Evolutionary conservation across 2,888 invertebrate genomes (phyloP), one percentile per base, ranked within the genome.

Genomic region (Drosophila colorata): DNA sequence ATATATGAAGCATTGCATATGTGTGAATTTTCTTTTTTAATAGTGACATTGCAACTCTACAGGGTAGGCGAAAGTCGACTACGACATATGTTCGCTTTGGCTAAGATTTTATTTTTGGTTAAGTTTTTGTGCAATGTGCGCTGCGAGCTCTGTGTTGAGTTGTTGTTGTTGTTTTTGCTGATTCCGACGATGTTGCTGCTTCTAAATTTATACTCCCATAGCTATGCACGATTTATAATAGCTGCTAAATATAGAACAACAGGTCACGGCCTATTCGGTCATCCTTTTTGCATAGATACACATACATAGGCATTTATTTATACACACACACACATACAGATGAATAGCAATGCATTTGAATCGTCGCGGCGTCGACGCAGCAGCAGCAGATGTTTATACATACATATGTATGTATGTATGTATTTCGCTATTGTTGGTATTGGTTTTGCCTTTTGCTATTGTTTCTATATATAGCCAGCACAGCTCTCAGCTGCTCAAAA

Each of bases 181-280:
- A 63, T 68, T 65, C 60, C 64, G 59, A 46, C 64, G 38, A 60
- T 80, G 70, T 66, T 88, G 80, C 71, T 89, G 84, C 78, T 89
- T 81, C 87, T 87, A 87, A 86, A 82, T 82, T 79, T 87, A 87
- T 86, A 89, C 87, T 88, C 69, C 68, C 68, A 80, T 82, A 84
- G 91, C 78, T 83, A 82, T 90, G 87, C 86, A 89, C 86, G 89
- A 90, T 87, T 90, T 91, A 84, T 87, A 90, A 88, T 87, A 68
- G 80, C 71, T 60, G 72, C 85, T 90, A 91, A 78, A 87, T 86
- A 90, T 90, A 90, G 88, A 88, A 87, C 87, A 87, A 76, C 90
- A 89, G 91, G 90, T 91, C 91, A 90, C 78, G 90, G 90, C 91
- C 90, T 87, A 82, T 87, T 80, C 87, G 77, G 85, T 79, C 80